Conservation (phyloP, 2,888 invertebrate species). For the Thelaira solivaga region DNA sequence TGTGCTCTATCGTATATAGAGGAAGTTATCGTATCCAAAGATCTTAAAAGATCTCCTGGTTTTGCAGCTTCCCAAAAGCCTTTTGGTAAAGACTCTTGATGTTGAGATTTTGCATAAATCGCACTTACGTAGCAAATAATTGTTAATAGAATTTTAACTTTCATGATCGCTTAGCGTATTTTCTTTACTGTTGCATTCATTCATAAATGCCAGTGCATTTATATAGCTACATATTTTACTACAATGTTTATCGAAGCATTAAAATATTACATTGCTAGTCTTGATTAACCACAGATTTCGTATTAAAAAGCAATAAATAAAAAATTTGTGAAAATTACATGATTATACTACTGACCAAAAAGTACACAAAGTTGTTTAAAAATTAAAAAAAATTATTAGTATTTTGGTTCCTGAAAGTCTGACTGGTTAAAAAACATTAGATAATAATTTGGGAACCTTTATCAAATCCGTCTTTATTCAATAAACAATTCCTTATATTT, state of each 20-base stretch:
- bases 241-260: conserved; percentile 35
- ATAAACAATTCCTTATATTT: conserved; percentile 28
- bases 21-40: conserved; percentile 31
- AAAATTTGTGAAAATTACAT: too few species aligned
- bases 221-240: conserved; percentile 5
- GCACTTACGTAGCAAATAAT: not conserved
- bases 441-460: conserved; percentile 41
- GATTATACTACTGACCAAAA: too few species aligned
- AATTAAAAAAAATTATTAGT: too few species aligned
- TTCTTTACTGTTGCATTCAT: conserved; percentile 14
- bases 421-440: too few species aligned
- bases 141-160: conserved; percentile 10
- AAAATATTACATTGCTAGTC: conserved; percentile 26
- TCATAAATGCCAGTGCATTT: conserved; percentile 29
- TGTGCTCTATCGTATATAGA: not conserved
- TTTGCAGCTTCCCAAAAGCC: conserved; percentile 32
- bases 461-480: conserved; percentile 42
- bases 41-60: conserved; percentile 48
- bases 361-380: too few species aligned
- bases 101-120: not conserved
- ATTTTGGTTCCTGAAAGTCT: too few species aligned
- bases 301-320: not conserved
- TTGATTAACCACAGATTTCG: conserved; percentile 37
- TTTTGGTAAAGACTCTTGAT: not conserved
- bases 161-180: conserved; percentile 13